Percentiles rank a stretch among this genome's conserved stretches.
Evolutionary conservation across 2,797 vertebrate genomes (phyloP).

Genomic region (Sebastes glaucus): DNA sequence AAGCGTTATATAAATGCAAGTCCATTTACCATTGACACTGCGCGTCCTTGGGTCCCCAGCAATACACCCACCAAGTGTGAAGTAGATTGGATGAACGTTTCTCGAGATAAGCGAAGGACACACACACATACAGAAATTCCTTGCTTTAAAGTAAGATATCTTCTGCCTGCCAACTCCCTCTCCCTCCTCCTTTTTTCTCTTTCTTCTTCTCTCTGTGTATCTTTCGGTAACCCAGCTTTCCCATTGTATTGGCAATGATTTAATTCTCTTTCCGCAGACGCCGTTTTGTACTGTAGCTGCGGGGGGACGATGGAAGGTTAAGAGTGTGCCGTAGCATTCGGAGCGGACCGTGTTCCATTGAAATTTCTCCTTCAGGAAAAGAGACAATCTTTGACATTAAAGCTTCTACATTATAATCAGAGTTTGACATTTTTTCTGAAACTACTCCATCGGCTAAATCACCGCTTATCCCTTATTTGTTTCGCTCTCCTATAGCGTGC

Average conservation of each 20-base stretch:
- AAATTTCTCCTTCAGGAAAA: constrained; percentile 26
- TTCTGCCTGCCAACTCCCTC: background rate
- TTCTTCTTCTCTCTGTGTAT: background rate
- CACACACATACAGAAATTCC: background rate
- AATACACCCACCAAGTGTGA: background rate
- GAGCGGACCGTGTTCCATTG: constrained; percentile 7
- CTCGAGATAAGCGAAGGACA: background rate
- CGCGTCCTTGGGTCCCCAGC: background rate
- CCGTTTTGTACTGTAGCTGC: constrained; percentile 34
- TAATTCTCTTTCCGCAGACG: constrained; percentile 64
- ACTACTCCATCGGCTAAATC: background rate
- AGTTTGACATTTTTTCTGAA: constrained; percentile 51
- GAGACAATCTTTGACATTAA: constrained; percentile 5
- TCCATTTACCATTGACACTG: background rate
- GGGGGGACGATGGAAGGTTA: constrained; percentile 25
- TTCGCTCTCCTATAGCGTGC: background rate
- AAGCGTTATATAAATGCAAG: too few species aligned
- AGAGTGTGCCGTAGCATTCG: constrained; percentile 3
- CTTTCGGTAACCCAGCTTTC: constrained; percentile 6
- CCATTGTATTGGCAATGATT: constrained; percentile 51
- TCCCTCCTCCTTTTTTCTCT: background rate
- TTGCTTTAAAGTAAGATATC: background rate
- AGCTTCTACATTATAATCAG: background rate
- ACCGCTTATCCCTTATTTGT: background rate
- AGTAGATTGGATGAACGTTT: background rate